Evolutionary conservation across 2,888 invertebrate species (phyloP), one percentile per base, ranked within the genome.

Genomic region (Sphaerophoria rueppellii): DNA sequence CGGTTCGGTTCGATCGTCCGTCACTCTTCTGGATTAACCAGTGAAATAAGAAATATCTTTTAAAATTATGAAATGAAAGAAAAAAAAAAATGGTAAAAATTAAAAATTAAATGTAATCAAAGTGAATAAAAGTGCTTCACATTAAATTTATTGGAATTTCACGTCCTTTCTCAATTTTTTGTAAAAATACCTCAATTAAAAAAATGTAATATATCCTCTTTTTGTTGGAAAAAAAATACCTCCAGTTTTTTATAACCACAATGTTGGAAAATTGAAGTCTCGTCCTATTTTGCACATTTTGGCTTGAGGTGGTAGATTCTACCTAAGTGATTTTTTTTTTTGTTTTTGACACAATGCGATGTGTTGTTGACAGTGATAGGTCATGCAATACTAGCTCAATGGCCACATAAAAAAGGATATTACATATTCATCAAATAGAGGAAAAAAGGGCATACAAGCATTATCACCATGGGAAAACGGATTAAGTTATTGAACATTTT

Each of bases 71-170:
- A 16, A 48, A 48, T 58, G 58, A 40, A 43, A 52, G 61, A 70
- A 76, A 63, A 67, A 46, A 48, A 32, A 54, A 61, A 65, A 71
- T 78, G 63, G 50, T 67, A 81, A 63, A 32, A 14, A 40, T 12
- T n/a, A 7, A 34, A 48, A 60, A 60, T 34, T 43, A 70, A 55
- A 6, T 70, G 40, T 14, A 24, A 24, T 24, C 24, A 24, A 40
- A 72, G 78, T 73, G 73, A 55, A 58, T 78, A 52, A 35, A 69
- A 82, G 78, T 78, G 72, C 54, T 24, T 50, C 46, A 67, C 54
- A 57, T 60, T 35, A 43, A 32, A 52, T 60, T 69, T 7, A 46
- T 50, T 74, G 71, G 48, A 74, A 50, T 71, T 65, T 50, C 40
- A 24, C 70, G 48, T 75, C 71, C 74, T 60, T 65, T 71, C 65